Evolutionary conservation across 2,888 invertebrate species (phyloP).

Genomic region (Oscheius sp.): DNA sequence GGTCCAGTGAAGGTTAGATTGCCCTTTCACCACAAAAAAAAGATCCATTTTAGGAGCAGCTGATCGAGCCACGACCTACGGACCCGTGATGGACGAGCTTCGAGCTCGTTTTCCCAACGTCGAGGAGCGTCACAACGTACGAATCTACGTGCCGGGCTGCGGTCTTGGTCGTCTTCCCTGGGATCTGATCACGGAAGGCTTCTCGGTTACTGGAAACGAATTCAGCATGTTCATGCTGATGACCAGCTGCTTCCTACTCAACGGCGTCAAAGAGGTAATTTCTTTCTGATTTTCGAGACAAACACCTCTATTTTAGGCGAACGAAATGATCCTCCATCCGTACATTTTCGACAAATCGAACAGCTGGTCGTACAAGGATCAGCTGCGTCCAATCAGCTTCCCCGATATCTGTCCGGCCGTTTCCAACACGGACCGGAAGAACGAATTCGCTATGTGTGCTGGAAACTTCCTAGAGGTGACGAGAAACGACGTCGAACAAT

Average conservation of each 20-base stretch:
- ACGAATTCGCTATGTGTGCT: slow-evolving; percentile 87
- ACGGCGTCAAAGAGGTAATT: slow-evolving; percentile 79
- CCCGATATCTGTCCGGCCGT: slow-evolving; percentile 85
- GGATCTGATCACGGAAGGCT: slow-evolving; percentile 90
- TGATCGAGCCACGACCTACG: slow-evolving; percentile 80
- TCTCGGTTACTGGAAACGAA: slow-evolving; percentile 94
- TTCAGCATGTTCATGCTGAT: slow-evolving; percentile 97
- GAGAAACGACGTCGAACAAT: slow-evolving; percentile 79
- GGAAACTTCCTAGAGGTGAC: slow-evolving; percentile 93
- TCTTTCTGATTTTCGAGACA: not conserved
- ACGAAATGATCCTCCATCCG: slow-evolving; percentile 87
- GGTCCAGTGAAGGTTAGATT: slow-evolving; percentile 80
- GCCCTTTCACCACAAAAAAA: no score
- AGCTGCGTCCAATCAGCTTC: slow-evolving; percentile 83
- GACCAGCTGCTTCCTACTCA: slow-evolving; percentile 93
- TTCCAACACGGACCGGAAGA: slow-evolving; percentile 15
- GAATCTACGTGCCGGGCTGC: slow-evolving; percentile 93
- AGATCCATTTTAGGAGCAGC: slow-evolving; percentile 41
- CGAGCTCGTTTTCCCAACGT: slow-evolving; percentile 79
- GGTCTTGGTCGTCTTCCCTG: slow-evolving; percentile 90
- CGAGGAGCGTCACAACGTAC: slow-evolving; percentile 77
- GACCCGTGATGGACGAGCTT: slow-evolving; percentile 87
- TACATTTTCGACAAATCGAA: slow-evolving; percentile 96
- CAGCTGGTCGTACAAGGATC: slow-evolving; percentile 85
- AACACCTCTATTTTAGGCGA: slow-evolving; percentile 71